Conservation (phyloP, 2,113 vertebrate genomes). For the Clarias gariepinus region DNA sequence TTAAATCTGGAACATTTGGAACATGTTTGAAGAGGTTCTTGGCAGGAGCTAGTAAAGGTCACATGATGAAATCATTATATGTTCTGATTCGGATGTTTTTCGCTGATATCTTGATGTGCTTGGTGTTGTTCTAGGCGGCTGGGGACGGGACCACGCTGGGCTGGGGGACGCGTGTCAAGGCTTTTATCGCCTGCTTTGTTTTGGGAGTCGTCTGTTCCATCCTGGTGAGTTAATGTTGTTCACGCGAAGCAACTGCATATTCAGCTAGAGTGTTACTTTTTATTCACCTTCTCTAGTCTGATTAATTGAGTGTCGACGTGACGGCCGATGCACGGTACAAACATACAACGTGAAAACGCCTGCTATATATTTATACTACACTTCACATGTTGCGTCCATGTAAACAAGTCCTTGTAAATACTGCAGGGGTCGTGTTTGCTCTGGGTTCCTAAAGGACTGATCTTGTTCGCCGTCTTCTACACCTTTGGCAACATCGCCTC, state of each 20-base stretch:
- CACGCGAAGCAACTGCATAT: background rate
- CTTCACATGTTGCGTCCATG: background rate
- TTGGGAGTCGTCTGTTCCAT: conserved; percentile 65
- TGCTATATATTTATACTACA: background rate
- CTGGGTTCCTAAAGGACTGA: conserved; percentile 70
- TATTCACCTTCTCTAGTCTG: background rate
- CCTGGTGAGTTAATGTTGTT: conserved; percentile 63
- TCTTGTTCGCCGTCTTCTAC: conserved; percentile 72
- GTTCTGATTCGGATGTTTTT: background rate
- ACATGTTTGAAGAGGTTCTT: background rate
- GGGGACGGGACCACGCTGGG: conserved; percentile 67
- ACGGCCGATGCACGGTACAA: too few relatives aligned
- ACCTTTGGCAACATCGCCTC: conserved; percentile 71
- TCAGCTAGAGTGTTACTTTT: background rate
- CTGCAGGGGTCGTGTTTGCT: conserved; percentile 68
- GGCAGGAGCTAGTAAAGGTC: background rate
- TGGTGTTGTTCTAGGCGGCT: conserved; percentile 60
- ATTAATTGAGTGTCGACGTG: background rate
- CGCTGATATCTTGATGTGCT: background rate
- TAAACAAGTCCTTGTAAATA: background rate
- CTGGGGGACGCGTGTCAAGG: conserved; percentile 73
- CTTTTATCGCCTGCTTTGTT: conserved; percentile 68
- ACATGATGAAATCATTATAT: background rate
- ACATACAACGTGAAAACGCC: background rate
- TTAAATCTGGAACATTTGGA: background rate